Percentiles rank a stretch among this genome's conserved stretches.
Evolutionary conservation across 2,113 vertebrate species (phyloP).

Genomic region (Pipra filicauda): DNA sequence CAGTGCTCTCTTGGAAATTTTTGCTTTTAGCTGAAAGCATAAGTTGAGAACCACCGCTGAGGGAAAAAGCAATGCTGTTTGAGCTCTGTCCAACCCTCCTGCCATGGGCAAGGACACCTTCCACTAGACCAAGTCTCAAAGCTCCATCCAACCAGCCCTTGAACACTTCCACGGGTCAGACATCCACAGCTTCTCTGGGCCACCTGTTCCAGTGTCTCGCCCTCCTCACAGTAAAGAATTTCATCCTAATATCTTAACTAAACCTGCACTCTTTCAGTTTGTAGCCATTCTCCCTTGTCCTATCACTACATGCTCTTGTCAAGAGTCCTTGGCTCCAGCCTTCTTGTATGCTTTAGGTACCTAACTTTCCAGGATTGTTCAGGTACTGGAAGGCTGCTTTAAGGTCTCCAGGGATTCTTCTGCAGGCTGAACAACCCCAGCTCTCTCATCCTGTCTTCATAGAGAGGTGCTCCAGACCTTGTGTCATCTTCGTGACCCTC

Average conservation of each 20-base stretch:
- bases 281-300: not conserved
- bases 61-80: not conserved
- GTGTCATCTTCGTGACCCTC: not conserved
- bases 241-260: not conserved
- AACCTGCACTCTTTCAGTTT: not conserved
- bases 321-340: not conserved
- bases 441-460: not conserved
- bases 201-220: not conserved
- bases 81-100: not conserved
- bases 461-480: not conserved
- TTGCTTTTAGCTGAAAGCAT: not conserved
- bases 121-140: not conserved
- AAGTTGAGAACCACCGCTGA: not conserved
- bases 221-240: not conserved
- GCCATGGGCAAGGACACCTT: not conserved
- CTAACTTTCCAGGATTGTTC: not conserved
- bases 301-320: not conserved
- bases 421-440: not conserved
- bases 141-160: not conserved
- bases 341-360: not conserved
- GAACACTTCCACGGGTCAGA: not conserved
- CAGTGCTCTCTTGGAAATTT: not conserved
- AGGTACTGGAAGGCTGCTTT: not conserved
- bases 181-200: not conserved
- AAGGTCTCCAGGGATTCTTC: not conserved